These are phyloP conservation scores for Chunga burmeisteri DNA, from an alignment of 2,113 vertebrate species.

Conservation along the genomic window DNA sequence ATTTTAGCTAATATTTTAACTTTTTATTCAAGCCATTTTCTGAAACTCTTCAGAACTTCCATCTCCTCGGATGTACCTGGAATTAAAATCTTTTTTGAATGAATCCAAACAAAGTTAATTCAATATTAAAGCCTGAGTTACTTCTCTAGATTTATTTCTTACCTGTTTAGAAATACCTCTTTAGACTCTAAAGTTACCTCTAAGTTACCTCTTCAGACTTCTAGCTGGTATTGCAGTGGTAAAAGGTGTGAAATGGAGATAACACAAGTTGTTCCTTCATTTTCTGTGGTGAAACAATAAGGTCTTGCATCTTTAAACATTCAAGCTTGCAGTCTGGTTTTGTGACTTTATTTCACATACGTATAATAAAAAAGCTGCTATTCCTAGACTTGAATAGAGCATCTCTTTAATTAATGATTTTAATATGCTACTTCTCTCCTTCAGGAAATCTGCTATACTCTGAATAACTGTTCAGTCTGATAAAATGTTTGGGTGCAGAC, in stretches of 20 bases:
- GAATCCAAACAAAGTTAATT: background rate
- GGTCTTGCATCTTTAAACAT: background rate
- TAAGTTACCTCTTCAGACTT: background rate
- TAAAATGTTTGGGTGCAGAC: background rate
- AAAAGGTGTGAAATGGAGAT: background rate
- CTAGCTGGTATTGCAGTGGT: background rate
- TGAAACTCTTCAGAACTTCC: background rate
- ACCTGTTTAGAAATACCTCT: background rate
- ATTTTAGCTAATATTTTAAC: background rate
- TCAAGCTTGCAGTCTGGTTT: background rate
- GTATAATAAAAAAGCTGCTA: background rate
- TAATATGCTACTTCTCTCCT: constrained; percentile 13
- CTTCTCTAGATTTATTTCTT: background rate
- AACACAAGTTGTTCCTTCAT: background rate
- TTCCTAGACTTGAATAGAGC: background rate
- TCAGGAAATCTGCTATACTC: background rate
- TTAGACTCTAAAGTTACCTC: background rate
- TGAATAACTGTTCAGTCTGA: background rate
- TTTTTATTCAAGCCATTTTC: background rate
- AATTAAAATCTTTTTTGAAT: background rate
- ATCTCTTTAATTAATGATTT: constrained; percentile 5
- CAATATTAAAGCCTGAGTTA: background rate
- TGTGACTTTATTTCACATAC: background rate
- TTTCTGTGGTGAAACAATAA: background rate
- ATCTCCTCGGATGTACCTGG: background rate